A percentile compares a stretch with the other conserved stretches of the same genome.
These are phyloP conservation scores for Penaeus japonicus DNA, from an alignment of 1,140 invertebrate genomes.

Conservation along the genomic window DNA sequence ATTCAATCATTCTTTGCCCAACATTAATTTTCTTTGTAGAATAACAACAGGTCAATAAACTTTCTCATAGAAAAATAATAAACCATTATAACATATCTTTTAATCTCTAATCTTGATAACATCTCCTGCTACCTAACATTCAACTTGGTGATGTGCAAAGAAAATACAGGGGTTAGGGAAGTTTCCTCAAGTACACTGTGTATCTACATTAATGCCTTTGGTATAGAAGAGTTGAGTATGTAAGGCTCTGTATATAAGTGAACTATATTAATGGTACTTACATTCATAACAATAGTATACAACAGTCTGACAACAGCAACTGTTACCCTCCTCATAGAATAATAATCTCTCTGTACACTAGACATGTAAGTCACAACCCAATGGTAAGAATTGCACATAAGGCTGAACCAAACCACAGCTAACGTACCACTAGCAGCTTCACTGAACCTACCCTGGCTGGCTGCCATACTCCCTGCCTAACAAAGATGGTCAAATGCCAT, in stretches of 20 bases:
- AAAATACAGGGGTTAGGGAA: conserved; percentile 52
- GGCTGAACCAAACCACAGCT: conserved; percentile 47
- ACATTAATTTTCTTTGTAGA: conserved; percentile 52
- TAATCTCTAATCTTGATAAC: conserved; percentile 49
- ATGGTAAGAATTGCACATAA: conserved; percentile 57
- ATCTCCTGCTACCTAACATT: conserved; percentile 54
- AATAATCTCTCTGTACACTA: conserved; percentile 57
- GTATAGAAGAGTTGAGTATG: conserved; percentile 57
- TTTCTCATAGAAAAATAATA: conserved; percentile 58
- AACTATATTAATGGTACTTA: conserved; percentile 54
- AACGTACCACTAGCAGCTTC: conserved; percentile 37
- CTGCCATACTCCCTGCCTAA: conserved; percentile 16
- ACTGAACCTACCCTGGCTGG: conserved; percentile 40
- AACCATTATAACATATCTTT: conserved; percentile 55
- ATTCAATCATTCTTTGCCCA: conserved; percentile 33
- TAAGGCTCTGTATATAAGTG: conserved; percentile 57
- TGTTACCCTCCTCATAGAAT: conserved; percentile 53
- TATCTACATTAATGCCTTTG: conserved; percentile 58
- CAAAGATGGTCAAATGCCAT: not conserved
- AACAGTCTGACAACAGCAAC: conserved; percentile 56
- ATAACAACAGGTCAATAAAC: conserved; percentile 56
- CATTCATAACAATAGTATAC: conserved; percentile 57
- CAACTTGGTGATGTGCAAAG: conserved; percentile 55
- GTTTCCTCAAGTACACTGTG: conserved; percentile 55
- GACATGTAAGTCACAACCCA: conserved; percentile 57